These are phyloP conservation scores for Lethocerus indicus DNA, from an alignment of 1,140 invertebrate species.

Conservation along the genomic window DNA sequence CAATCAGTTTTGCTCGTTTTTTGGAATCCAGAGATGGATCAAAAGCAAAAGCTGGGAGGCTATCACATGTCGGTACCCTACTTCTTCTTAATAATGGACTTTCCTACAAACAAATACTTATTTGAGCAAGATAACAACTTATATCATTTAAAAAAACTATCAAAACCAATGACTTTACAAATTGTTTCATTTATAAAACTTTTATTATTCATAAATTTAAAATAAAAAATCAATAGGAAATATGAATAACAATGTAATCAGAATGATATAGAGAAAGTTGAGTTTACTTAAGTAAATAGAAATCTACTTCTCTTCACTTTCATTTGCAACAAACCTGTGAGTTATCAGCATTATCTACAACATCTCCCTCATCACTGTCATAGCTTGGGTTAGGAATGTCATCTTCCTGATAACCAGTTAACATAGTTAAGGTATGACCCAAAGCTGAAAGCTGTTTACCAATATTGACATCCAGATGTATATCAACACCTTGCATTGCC, in stretches of 20 bases:
- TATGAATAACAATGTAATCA: neutral
- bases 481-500: slow-evolving; percentile 98
- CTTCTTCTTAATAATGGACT: slow-evolving; percentile 42
- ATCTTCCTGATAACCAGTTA: slow-evolving; percentile 69
- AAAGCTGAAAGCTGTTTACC: slow-evolving; percentile 88
- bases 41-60: slow-evolving; percentile 67
- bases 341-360: slow-evolving; percentile 15
- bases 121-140: too few species aligned
- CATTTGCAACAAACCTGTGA: too few species aligned
- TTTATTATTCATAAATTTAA: too few species aligned
- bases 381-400: slow-evolving; percentile 48
- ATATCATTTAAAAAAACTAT: too few species aligned
- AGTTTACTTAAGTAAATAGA: too few species aligned
- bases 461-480: slow-evolving; percentile 88
- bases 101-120: slow-evolving; percentile 32
- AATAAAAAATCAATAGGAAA: too few species aligned
- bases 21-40: slow-evolving; percentile 74
- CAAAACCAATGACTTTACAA: too few species aligned
- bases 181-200: too few species aligned
- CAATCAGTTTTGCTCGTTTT: slow-evolving; percentile 80
- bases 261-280: too few species aligned
- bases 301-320: too few species aligned
- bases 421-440: slow-evolving; percentile 85
- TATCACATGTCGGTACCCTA: slow-evolving; percentile 41
- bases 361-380: slow-evolving; percentile 46